Percentiles rank a stretch among this genome's conserved stretches.
Conservation (phyloP, 2,113 vertebrate genomes). For the Alaudala cheleensis region DNA sequence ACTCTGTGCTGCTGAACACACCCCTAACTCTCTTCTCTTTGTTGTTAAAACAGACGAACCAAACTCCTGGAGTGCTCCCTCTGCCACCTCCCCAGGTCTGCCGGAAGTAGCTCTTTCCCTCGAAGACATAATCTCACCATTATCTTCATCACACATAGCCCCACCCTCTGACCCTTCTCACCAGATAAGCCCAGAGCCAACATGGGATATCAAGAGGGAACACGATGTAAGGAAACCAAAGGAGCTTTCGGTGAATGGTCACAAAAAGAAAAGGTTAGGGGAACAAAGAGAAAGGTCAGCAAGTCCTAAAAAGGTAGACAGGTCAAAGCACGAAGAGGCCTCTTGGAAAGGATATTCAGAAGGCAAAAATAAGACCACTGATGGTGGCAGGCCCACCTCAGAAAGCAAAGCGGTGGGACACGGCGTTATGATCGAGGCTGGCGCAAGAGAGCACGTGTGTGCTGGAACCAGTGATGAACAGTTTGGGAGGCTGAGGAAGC, state of each 20-base stretch:
- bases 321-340: conserved; percentile 76
- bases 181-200: conserved; percentile 85
- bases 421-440: conserved; percentile 67
- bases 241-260: conserved; percentile 80
- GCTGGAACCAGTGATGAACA: conserved; percentile 66
- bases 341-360: conserved; percentile 76
- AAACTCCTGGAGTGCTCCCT: conserved; percentile 89
- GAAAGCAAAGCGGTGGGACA: conserved; percentile 76
- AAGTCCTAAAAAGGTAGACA: conserved; percentile 84
- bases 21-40: conserved; percentile 51
- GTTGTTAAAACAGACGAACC: conserved; percentile 86
- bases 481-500: conserved; percentile 73
- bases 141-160: conserved; percentile 91
- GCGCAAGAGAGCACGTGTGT: conserved; percentile 69
- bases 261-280: conserved; percentile 84
- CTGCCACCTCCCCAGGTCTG: conserved; percentile 95
- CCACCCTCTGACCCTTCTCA: conserved; percentile 88
- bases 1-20: not conserved
- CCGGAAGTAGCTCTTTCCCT: conserved; percentile 92
- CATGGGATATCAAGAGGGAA: conserved; percentile 83
- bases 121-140: conserved; percentile 87
- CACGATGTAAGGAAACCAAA: conserved; percentile 81
- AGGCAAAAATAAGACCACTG: conserved; percentile 77
- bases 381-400: conserved; percentile 84
- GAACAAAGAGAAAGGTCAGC: conserved; percentile 83